A percentile compares a stretch with the other conserved stretches of the same genome.
These are phyloP conservation scores for Atrina japonica DNA, from an alignment of 2,888 invertebrate genomes.

Conservation along the genomic window DNA sequence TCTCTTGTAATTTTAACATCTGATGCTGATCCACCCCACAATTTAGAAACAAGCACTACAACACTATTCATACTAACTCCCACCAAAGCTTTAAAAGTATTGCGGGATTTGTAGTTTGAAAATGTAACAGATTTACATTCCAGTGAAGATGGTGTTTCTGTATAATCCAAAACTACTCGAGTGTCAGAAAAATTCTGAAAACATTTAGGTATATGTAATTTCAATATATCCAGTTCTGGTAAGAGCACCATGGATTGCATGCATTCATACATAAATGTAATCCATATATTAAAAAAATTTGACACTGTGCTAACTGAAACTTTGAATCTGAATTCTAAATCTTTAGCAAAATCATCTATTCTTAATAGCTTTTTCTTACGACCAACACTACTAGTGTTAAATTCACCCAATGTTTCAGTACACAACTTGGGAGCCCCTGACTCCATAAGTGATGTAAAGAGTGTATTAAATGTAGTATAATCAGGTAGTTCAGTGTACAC, in stretches of 20 bases:
- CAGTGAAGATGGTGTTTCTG: constrained; percentile 35
- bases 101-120: constrained; percentile 39
- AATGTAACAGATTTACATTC: constrained; percentile 25
- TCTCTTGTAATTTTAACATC: constrained; percentile 36
- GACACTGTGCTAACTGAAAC: constrained; percentile 28
- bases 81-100: constrained; percentile 38
- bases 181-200: constrained; percentile 25
- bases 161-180: constrained; percentile 27
- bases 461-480: constrained; percentile 17
- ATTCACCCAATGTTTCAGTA: no score
- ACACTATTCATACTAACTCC: constrained; percentile 31
- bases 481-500: constrained; percentile 30
- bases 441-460: constrained; percentile 13
- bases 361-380: constrained; percentile 22
- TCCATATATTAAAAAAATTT: constrained; percentile 34
- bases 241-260: constrained; percentile 27
- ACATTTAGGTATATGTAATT: constrained; percentile 10
- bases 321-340: constrained; percentile 36
- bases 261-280: constrained; percentile 12
- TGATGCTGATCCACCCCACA: constrained; percentile 26
- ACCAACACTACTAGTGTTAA: no score
- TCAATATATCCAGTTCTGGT: constrained; percentile 16
- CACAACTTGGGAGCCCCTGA: constrained; percentile 4
- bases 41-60: constrained; percentile 27
- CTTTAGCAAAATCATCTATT: constrained; percentile 27